Evolutionary conservation across 2,797 vertebrate species (phyloP).

Genomic region (Limnodromus scolopaceus): DNA sequence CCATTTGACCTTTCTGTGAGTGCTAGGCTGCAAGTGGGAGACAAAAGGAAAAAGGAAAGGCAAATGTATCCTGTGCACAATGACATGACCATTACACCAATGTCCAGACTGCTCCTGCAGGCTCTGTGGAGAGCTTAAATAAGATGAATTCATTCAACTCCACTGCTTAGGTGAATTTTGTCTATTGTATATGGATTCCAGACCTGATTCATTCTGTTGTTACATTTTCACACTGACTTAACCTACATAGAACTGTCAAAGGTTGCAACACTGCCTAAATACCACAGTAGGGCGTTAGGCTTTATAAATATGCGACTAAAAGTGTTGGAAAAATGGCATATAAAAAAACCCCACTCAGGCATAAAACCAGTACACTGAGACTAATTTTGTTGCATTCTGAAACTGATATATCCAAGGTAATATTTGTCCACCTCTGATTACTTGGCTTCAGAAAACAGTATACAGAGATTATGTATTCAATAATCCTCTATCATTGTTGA

Average conservation of each 20-base stretch:
- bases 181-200: not conserved
- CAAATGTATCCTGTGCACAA: not conserved
- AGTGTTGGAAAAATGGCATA: not conserved
- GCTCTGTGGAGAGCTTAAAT: not conserved
- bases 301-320: not conserved
- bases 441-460: not conserved
- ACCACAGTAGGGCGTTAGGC: not conserved
- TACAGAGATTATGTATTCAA: not conserved
- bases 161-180: not conserved
- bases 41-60: not conserved
- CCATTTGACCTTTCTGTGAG: not conserved
- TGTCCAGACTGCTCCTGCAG: fast-evolving
- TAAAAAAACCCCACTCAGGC: not conserved
- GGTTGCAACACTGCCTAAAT: not conserved
- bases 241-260: not conserved
- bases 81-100: not conserved
- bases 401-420: not conserved
- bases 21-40: not conserved
- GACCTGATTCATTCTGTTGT: not conserved
- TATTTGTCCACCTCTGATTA: not conserved
- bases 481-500: not conserved
- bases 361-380: not conserved
- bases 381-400: not conserved
- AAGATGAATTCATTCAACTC: not conserved
- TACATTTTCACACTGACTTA: not conserved